Evolutionary conservation across 2,888 invertebrate genomes (phyloP).

Genomic region (Heteropelma amictum): DNA sequence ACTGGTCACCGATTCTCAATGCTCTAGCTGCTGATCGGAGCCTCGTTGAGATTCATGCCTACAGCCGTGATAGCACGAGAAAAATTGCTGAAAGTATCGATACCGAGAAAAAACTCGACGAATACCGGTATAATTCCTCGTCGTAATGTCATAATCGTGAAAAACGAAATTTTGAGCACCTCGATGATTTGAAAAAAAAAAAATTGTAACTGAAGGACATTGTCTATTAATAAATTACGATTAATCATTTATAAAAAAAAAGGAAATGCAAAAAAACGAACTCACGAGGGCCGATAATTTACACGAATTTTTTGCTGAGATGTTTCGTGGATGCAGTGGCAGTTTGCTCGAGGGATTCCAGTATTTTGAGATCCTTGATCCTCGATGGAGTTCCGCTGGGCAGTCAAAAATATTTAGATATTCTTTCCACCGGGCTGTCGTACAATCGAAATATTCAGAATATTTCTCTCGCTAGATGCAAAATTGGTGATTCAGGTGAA

Average conservation of each 20-base stretch:
- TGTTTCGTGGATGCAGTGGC: constrained; percentile 63
- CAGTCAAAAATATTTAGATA: constrained; percentile 57
- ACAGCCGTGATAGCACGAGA: constrained; percentile 55
- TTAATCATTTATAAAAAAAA: no score
- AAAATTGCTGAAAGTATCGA: constrained; percentile 60
- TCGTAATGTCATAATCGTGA: not conserved
- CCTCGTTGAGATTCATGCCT: constrained; percentile 60
- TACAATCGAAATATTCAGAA: constrained; percentile 56
- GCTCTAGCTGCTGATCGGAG: constrained; percentile 60
- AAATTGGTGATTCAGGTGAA: constrained; percentile 61
- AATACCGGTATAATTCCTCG: constrained; percentile 64
- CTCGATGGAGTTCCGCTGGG: constrained; percentile 64
- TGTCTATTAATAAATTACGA: not conserved
- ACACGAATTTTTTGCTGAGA: constrained; percentile 63
- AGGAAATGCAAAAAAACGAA: constrained; percentile 9
- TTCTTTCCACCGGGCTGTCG: constrained; percentile 58
- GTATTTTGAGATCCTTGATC: constrained; percentile 55
- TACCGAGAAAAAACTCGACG: constrained; percentile 60
- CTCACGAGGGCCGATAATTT: constrained; percentile 55
- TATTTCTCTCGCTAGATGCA: constrained; percentile 60
- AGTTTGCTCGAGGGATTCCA: constrained; percentile 55
- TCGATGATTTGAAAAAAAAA: not conserved
- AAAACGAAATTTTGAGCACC: not conserved
- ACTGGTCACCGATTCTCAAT: constrained; percentile 63
- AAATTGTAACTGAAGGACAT: not conserved